A percentile compares a stretch with the other conserved stretches of the same genome.
These are phyloP conservation scores for Rapana venosa DNA, from an alignment of 2,888 invertebrate species.

Conservation along the genomic window DNA sequence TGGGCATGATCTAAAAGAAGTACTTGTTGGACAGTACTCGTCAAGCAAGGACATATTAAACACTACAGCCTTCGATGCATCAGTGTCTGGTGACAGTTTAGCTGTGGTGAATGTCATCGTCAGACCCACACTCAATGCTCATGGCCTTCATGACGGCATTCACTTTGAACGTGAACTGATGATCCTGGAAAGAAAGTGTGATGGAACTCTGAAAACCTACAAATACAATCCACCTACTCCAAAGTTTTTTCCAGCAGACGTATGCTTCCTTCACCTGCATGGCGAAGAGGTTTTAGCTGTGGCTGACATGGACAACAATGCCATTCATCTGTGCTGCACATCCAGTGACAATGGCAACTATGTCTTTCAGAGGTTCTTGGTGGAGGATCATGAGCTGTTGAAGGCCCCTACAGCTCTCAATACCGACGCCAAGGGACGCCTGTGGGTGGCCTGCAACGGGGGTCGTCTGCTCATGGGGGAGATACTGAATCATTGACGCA, in stretches of 20 bases:
- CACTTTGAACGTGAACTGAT: neutral
- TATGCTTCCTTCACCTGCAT: constrained; percentile 2
- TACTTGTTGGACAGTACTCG: neutral
- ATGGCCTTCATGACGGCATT: neutral
- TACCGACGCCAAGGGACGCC: neutral
- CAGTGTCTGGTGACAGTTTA: neutral
- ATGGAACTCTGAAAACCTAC: neutral
- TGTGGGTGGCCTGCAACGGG: constrained; percentile 28
- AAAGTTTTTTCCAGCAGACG: neutral
- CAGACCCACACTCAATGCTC: neutral
- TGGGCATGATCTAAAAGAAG: neutral
- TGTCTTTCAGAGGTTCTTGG: constrained; percentile 1
- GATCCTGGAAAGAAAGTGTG: neutral
- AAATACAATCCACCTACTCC: neutral
- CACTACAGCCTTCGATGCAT: neutral
- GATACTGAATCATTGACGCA: neutral
- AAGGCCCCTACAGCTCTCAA: constrained; percentile 16
- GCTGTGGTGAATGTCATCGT: neutral
- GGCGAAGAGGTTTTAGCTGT: neutral
- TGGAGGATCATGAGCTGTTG: neutral
- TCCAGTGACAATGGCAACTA: neutral
- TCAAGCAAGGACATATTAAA: neutral
- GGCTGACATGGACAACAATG: neutral
- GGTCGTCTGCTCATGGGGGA: neutral
- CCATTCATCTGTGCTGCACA: constrained; percentile 11